Evolutionary conservation across 2,888 invertebrate species (phyloP), one percentile per base, ranked within the genome.

Genomic region (Pseudococcus jackbeardsleyi): DNA sequence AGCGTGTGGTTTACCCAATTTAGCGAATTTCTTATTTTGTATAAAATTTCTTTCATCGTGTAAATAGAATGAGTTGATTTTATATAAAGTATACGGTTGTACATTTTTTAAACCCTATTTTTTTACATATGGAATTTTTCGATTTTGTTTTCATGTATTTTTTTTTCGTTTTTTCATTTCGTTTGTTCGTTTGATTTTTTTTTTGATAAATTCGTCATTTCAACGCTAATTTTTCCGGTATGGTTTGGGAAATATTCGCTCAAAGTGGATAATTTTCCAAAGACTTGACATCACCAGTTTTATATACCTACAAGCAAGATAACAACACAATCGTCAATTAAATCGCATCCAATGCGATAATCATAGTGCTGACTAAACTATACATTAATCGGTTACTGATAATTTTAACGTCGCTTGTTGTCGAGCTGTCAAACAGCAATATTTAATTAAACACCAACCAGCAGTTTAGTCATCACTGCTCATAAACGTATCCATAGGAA

Each of bases 321-420:
- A 79, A 79, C 26, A 79, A 79, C 26, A 79, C 79, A 42, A 79
- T 79, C 79, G 79, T 79, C 79, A 79, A 79, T 79, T 79, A 79
- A 79, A 79, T 79, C 79, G 79, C 79, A 79, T 79, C n/a, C n/a
- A 79, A 79, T 79, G 79, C 79, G 79, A n/a, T 79, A 39, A 79
- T 79, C 42, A 79, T 42, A 79, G 79, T 79, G 79, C 79, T 79
- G 79, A 79, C 68, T 72, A 72, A 72, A 72, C 68, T 72, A 15
- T 72, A 59, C 33, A 72, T 72, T 72, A 72, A 72, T 26, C 68
- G 68, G 33, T 72, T 72, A 72, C 59, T 59, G 59, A 72, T 72
- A 72, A 72, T 72, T 72, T 72, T 72, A 72, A 72, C 68, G 33
- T 72, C 33, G 68, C 68, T 72, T 72, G 68, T 72, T 72, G 15